Base-by-base conservation (phyloP, 2,113 vertebrate genomes). In the Diadophis punctatus region DNA sequence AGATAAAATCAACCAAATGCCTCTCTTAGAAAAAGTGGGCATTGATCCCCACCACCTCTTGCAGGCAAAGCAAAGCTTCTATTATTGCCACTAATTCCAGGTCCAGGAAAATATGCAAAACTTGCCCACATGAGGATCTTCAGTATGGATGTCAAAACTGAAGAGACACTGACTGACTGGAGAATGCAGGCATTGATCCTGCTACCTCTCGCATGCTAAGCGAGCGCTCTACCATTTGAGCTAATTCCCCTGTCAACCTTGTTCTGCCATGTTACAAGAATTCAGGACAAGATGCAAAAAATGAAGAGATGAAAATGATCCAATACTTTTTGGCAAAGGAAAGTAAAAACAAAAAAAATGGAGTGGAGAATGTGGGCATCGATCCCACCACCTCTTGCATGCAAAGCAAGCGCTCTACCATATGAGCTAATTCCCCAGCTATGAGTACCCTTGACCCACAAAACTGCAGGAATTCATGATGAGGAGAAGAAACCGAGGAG, bases 191-290 rank as follows among this genome's bases (percentile, higher is more conserved):
- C 97, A 97, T 98, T 96, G 97, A 98, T 98, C 97, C 98, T 96
- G 94, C 98, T 98, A 97, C 98, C 98, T 98, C 97, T 98, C 96
- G 92, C 98, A 98, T 98, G 98, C 97, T 97, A 98, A 98, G 97
- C 97, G 96, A 98, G 97, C 96, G 96, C 98, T 98, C 97, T 98
- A 98, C 96, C 96, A 97, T 95, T 96, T 97, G 96, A 97, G 96
- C 96, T 97, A 95, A 95, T 96, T 95, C 95, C 95, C 68, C 63
- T 27, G 58, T 25, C 25, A 63, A 10, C 1, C 9, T 63, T 63
- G 25, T 11, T 63, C 25, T 1, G 10, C 27, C 25, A 25, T 8
- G 0, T 25, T 25, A 25, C 56, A 58, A 58, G 56, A 58, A 58
- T 58, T 58, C 56, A 58, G 56, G 56, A 58, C 56, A 58, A 58